A percentile compares a stretch with the other conserved stretches of the same genome.
Conservation (phyloP, 1,140 invertebrate species). For the Mycetomoellerius zeteki region DNA sequence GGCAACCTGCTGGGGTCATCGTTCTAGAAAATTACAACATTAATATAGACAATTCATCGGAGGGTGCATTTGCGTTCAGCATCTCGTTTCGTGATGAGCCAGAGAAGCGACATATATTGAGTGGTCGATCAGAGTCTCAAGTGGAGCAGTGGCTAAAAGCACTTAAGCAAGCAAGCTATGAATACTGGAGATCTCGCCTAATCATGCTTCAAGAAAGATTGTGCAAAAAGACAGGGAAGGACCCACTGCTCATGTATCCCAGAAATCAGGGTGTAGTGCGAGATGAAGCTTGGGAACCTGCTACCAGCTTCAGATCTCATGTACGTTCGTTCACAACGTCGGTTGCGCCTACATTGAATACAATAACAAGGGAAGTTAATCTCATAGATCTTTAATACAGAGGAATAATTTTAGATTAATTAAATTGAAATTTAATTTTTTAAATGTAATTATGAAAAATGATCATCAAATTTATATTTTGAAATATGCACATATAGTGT, state of each 20-base stretch:
- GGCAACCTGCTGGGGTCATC: constrained; percentile 90
- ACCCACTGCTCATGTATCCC: constrained; percentile 89
- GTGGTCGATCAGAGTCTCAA: constrained; percentile 89
- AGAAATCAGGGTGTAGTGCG: constrained; percentile 88
- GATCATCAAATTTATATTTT: constrained; percentile 8
- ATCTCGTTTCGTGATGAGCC: constrained; percentile 90
- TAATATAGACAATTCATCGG: constrained; percentile 88
- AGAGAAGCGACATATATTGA: constrained; percentile 89
- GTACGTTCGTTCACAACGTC: constrained; percentile 79
- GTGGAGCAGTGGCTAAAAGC: constrained; percentile 89
- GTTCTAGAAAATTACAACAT: constrained; percentile 90
- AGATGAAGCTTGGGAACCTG: constrained; percentile 82
- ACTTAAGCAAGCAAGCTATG: constrained; percentile 89
- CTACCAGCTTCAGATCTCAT: constrained; percentile 83
- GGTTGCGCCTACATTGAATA: constrained; percentile 74
- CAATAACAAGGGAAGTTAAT: constrained; percentile 80
- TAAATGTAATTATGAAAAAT: background rate
- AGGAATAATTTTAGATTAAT: background rate
- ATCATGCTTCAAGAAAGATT: constrained; percentile 88
- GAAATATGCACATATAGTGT: background rate
- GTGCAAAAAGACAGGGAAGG: constrained; percentile 88
- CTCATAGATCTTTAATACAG: constrained; percentile 80
- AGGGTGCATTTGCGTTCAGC: constrained; percentile 90
- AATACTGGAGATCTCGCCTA: constrained; percentile 88
- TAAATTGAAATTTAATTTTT: background rate